These are phyloP conservation scores for Ormia ochracea DNA, from an alignment of 2,888 invertebrate genomes.

Conservation along the genomic window DNA sequence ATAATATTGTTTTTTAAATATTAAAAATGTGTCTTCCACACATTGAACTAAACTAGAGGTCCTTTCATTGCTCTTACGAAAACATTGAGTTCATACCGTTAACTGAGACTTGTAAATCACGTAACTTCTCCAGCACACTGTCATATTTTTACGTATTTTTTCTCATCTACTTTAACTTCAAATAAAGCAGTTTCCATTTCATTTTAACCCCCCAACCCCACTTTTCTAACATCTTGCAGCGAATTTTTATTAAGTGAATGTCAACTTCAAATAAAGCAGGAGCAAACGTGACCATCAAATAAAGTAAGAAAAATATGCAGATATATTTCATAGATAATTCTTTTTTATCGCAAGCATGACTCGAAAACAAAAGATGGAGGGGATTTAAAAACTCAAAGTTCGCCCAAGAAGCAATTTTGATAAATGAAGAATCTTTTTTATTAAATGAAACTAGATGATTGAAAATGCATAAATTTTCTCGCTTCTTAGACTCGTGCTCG, in stretches of 20 bases:
- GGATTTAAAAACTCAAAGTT: constrained; percentile 1
- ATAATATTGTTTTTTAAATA: too few relatives aligned
- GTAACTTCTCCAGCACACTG: background rate
- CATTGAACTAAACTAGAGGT: too few relatives aligned
- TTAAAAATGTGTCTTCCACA: too few relatives aligned
- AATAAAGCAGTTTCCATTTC: background rate
- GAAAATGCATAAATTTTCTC: too few relatives aligned
- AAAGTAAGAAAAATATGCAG: background rate
- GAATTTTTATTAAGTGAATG: constrained; percentile 34
- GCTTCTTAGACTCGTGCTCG: too few relatives aligned
- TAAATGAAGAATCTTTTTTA: too few relatives aligned
- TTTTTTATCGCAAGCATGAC: background rate
- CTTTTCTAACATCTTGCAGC: background rate
- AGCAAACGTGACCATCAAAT: constrained; percentile 34
- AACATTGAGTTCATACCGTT: background rate
- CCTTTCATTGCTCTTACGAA: too few relatives aligned
- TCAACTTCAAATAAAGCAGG: constrained; percentile 12
- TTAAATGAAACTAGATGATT: too few relatives aligned
- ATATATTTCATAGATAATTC: constrained; percentile 2
- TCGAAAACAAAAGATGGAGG: background rate
- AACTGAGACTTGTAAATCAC: background rate
- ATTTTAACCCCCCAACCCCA: background rate
- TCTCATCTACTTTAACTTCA: background rate
- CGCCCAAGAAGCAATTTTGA: too few relatives aligned
- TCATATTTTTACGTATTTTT: background rate